Percentiles rank a stretch among this genome's conserved stretches.
Conservation (phyloP, 2,797 vertebrate species). For the Parauchenoglanis ngamensis region DNA sequence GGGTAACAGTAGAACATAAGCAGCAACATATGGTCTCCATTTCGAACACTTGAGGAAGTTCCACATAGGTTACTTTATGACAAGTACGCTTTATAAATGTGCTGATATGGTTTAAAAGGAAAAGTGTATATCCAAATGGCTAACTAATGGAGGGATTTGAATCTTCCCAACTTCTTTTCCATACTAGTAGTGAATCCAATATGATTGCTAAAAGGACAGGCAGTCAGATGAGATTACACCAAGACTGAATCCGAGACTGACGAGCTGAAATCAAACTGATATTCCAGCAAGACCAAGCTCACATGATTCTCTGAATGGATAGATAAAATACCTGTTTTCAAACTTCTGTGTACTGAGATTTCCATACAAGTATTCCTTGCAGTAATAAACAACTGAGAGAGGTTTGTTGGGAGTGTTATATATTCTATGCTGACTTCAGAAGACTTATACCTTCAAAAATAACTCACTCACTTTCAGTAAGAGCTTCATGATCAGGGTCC, state of each 20-base stretch:
- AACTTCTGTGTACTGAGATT: neutral
- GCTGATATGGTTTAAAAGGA: neutral
- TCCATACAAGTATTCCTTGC: neutral
- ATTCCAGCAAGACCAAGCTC: neutral
- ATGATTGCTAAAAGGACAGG: neutral
- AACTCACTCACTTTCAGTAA: no score
- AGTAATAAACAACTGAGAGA: neutral
- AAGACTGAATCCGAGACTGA: neutral
- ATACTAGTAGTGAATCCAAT: neutral
- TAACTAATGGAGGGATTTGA: neutral
- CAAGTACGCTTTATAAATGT: neutral
- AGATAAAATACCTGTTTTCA: neutral
- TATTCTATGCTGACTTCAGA: no score
- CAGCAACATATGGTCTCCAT: neutral
- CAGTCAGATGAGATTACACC: neutral
- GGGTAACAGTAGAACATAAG: neutral
- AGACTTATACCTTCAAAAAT: no score
- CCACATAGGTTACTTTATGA: neutral
- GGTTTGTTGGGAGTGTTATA: neutral
- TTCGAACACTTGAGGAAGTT: neutral
- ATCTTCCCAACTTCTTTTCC: neutral
- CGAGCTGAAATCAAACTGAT: neutral
- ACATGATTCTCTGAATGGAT: neutral
- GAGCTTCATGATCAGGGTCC: neutral
- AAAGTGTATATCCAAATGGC: neutral